Evolutionary conservation across 2,113 vertebrate species (phyloP).

Genomic region (Oncorhynchus kisutch): DNA sequence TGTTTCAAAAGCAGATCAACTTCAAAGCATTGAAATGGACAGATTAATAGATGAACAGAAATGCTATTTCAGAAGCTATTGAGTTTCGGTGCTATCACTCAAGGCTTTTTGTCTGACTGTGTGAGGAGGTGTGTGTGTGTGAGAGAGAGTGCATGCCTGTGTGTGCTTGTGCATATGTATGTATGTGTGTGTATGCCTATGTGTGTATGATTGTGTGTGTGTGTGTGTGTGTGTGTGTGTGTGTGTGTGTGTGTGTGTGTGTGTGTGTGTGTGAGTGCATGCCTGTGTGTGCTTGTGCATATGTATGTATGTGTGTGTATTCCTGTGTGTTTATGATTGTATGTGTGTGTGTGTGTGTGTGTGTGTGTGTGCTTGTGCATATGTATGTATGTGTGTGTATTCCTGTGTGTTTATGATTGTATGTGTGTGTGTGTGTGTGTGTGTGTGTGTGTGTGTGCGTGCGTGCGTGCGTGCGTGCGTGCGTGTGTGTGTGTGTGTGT

Average conservation of each 20-base stretch:
- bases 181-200: neutral
- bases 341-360: too few species aligned
- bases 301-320: neutral
- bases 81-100: constrained; percentile 60
- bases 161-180: neutral
- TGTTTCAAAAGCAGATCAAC: constrained; percentile 70
- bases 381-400: too few species aligned
- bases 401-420: too few species aligned
- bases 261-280: neutral
- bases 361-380: too few species aligned
- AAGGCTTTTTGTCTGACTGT: constrained; percentile 38
- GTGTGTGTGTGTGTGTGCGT: neutral
- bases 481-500: too few species aligned
- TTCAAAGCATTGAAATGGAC: constrained; percentile 67
- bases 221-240: neutral
- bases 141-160: neutral
- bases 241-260: too few species aligned
- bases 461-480: too few species aligned
- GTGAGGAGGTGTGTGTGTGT: constrained; percentile 11
- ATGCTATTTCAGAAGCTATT: constrained; percentile 64
- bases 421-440: neutral
- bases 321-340: neutral
- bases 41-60: constrained; percentile 70
- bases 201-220: too few species aligned
- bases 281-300: too few species aligned